phyloP scores from a whole-genome alignment of 2,888 invertebrate genomes.

The Reticulitermes lucifugus region DNA sequence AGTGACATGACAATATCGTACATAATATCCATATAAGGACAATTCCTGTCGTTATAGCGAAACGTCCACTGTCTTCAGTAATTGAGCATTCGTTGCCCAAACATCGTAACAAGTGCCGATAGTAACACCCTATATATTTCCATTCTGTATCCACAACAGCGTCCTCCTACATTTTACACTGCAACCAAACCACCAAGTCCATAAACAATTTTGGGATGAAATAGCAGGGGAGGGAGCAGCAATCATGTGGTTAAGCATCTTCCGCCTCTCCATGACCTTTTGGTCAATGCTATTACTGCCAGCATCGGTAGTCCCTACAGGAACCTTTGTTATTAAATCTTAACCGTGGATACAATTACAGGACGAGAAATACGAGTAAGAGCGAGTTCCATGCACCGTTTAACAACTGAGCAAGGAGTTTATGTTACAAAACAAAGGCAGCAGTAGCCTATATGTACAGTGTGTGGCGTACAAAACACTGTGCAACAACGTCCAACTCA shows the following conservation, averaged over 20 bases:
- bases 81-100: too few relatives aligned
- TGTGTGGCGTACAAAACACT: too few relatives aligned
- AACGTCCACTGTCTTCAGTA: too few relatives aligned
- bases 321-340: conserved; percentile 20
- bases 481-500: too few relatives aligned
- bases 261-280: conserved; percentile 27
- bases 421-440: too few relatives aligned
- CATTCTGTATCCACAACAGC: neutral
- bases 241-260: conserved; percentile 41
- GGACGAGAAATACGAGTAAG: neutral
- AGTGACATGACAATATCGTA: too few relatives aligned
- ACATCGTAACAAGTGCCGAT: neutral
- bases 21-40: too few relatives aligned
- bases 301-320: conserved; percentile 5
- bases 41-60: too few relatives aligned
- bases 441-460: too few relatives aligned
- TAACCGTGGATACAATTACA: conserved; percentile 19
- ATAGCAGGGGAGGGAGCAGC: conserved; percentile 22
- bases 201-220: neutral
- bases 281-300: conserved; percentile 16
- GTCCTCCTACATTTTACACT: neutral
- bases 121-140: neutral
- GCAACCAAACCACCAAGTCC: neutral
- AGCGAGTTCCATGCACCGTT: neutral
- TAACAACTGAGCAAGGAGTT: neutral